Evolutionary conservation across 2,113 vertebrate species (phyloP), one percentile per base, ranked within the genome.

Genomic region (Microcebus tavaratra): DNA sequence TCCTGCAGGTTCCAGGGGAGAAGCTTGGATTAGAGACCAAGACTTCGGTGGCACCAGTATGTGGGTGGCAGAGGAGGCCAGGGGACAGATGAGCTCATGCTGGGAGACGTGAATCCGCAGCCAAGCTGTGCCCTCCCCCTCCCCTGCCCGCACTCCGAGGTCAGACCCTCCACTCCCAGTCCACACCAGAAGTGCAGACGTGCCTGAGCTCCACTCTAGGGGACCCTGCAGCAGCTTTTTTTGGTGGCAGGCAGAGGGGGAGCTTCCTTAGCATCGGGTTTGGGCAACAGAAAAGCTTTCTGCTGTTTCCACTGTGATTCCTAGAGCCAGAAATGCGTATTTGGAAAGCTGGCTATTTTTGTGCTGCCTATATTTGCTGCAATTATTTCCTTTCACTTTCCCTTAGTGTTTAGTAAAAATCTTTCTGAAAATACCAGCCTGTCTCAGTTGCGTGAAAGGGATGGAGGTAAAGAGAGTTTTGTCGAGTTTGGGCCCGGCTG

Each of bases 341-440:
- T 78, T 86, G 84, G 88, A 39, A 76, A 53, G 27, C 15, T 48
- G 29, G 67, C 85, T 95, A 92, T 97, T 97, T 97, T 76, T 78
- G 48, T n/a, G 23, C 75, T 78, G 65, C 67, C 75, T 95, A 67
- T 95, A 88, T 94, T 93, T 96, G 82, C 63, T 75, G 79, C 73
- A 83, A 88, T 94, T 91, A 81, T 76, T 97, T 90, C 91, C 70
- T 95, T 96, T 80, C 81, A 90, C 36, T 65, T 97, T 94, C n/a
- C 55, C 63, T 50, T 90, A 31, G 27, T 78, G 90, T 91, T 95
- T 79, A 73, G 72, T 92, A 82, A 91, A 96, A 98, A 59, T 67
- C 61, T 90, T 95, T 87, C 90, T 68, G 79, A 96, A 94, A 89
- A 83, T 92, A 95, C 63, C 68, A 89, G 82, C 39, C 78, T 48